Evolutionary conservation across 1,140 invertebrate species (phyloP).

Genomic region (Nasonia giraulti): DNA sequence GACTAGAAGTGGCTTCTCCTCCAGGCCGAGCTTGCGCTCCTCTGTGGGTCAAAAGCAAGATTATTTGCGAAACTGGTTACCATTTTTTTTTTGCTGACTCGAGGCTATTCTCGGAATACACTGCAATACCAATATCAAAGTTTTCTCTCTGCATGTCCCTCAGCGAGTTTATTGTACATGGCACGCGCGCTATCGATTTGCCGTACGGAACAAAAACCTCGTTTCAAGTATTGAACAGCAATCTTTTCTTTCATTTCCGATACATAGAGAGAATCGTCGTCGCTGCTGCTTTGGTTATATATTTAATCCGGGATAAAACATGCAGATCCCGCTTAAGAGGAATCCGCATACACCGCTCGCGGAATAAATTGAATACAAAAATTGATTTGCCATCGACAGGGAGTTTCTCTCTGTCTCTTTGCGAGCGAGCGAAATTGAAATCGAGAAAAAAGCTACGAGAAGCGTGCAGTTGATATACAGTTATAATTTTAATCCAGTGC

Average conservation of each 20-base stretch:
- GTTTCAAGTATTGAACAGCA: not conserved
- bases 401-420: no score
- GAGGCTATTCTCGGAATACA: not conserved
- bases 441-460: no score
- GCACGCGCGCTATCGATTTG: not conserved
- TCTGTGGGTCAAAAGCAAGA: conserved; percentile 75
- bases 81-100: not conserved
- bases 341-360: not conserved
- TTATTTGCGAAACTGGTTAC: not conserved
- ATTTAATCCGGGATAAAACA: not conserved
- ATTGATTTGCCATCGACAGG: not conserved
- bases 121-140: not conserved
- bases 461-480: no score
- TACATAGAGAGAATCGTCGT: not conserved
- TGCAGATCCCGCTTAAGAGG: not conserved
- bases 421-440: not conserved
- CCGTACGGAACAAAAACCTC: not conserved
- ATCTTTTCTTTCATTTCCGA: not conserved
- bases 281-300: no score
- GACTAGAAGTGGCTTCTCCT: conserved; percentile 97
- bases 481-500: no score
- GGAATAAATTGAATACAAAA: not conserved
- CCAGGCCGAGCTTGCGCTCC: conserved; percentile 89
- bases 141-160: not conserved
- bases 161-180: no score